These are phyloP conservation scores for Nixonia krombeini DNA, from an alignment of 1,140 invertebrate genomes.

Conservation along the genomic window DNA sequence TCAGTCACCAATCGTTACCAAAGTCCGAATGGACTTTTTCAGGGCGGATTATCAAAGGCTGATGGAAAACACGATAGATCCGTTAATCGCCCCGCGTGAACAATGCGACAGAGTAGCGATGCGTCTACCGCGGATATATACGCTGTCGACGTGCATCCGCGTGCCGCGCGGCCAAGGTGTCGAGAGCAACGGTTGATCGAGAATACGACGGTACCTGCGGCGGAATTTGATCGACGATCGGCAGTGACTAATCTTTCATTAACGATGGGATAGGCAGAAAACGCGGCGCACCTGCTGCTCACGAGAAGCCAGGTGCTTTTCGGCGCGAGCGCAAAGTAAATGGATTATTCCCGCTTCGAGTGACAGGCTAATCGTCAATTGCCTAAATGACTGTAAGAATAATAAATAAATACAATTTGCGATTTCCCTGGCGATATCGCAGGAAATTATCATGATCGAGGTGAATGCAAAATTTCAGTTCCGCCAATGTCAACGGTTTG, in stretches of 20 bases:
- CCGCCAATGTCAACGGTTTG: no score
- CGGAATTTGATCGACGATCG: slow-evolving; percentile 61
- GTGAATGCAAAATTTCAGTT: no score
- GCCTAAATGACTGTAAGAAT: slow-evolving; percentile 3
- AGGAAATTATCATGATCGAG: no score
- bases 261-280: slow-evolving; percentile 43
- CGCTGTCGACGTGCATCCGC: slow-evolving; percentile 7
- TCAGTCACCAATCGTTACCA: no score
- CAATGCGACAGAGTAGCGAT: slow-evolving; percentile 26
- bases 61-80: neutral
- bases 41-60: no score
- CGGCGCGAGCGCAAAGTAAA: slow-evolving; percentile 9
- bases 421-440: neutral
- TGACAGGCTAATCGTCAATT: slow-evolving; percentile 28
- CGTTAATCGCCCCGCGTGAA: slow-evolving; percentile 23
- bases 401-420: neutral
- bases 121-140: slow-evolving; percentile 36
- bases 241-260: slow-evolving; percentile 60
- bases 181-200: slow-evolving; percentile 37
- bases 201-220: slow-evolving; percentile 16
- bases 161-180: slow-evolving; percentile 2
- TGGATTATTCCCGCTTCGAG: slow-evolving; percentile 10
- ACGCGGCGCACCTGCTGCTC: slow-evolving; percentile 55
- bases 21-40: no score
- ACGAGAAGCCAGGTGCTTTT: slow-evolving; percentile 31